Percentiles rank a stretch among this genome's conserved stretches.
Evolutionary conservation across 2,888 invertebrate species (phyloP).

Genomic region (Euproctis similis): DNA sequence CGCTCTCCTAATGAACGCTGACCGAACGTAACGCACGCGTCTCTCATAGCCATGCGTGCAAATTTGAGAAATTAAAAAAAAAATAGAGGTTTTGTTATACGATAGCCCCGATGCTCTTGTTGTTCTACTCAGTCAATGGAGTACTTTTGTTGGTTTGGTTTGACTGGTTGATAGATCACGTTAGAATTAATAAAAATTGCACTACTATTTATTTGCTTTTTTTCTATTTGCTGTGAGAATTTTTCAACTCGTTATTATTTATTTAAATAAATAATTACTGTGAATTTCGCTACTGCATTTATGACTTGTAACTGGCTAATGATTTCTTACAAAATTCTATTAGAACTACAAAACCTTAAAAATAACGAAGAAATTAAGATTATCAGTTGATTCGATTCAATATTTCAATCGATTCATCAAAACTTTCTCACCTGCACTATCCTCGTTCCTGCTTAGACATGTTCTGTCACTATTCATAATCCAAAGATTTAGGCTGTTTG

Average conservation of each 20-base stretch:
- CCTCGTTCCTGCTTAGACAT: constrained; percentile 26
- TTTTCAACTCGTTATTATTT: too few relatives aligned
- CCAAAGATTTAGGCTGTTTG: constrained; percentile 39
- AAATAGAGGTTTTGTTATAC: constrained; percentile 26
- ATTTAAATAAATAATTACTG: too few relatives aligned
- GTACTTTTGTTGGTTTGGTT: constrained; percentile 6
- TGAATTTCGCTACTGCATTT: too few relatives aligned
- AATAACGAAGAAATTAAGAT: too few relatives aligned
- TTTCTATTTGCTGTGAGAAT: too few relatives aligned
- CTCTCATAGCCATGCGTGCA: constrained; percentile 19
- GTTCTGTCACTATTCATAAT: constrained; percentile 44
- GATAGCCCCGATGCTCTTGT: constrained; percentile 13
- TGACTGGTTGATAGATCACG: constrained; percentile 2
- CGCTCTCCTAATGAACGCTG: constrained; percentile 33
- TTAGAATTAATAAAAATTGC: not conserved
- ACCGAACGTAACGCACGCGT: constrained; percentile 15
- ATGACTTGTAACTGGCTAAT: too few relatives aligned
- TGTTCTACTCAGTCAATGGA: constrained; percentile 4
- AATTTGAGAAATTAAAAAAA: constrained; percentile 20
- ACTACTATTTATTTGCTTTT: too few relatives aligned
- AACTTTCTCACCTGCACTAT: constrained; percentile 36
- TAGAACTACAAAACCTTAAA: too few relatives aligned
- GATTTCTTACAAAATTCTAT: too few relatives aligned
- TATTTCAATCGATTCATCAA: constrained; percentile 43
- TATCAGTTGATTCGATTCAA: too few relatives aligned